Conservation (phyloP, 2,797 vertebrate species). For the Malurus leucopterus region DNA sequence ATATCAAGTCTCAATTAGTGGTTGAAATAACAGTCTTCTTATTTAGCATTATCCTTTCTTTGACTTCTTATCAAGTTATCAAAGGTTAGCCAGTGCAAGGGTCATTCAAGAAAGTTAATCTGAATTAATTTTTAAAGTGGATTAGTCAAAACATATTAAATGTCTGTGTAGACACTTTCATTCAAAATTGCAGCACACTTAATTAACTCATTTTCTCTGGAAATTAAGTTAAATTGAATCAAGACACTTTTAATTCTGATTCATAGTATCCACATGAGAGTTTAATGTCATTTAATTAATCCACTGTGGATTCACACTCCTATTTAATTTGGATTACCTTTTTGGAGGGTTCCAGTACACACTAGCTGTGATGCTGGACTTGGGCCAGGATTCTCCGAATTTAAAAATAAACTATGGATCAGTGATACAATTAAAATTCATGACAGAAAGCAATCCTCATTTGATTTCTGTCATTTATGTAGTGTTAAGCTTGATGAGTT, state of each 20-base stretch:
- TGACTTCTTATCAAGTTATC: background rate
- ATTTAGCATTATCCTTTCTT: background rate
- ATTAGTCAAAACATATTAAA: slow-evolving; percentile 51
- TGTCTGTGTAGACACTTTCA: slow-evolving; percentile 18
- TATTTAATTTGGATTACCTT: slow-evolving; percentile 50
- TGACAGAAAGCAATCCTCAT: background rate
- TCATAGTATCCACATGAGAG: slow-evolving; percentile 49
- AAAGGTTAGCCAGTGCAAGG: background rate
- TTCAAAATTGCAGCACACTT: slow-evolving; percentile 41
- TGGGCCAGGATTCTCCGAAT: background rate
- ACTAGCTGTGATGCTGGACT: background rate
- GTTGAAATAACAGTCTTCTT: background rate
- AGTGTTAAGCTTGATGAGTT: background rate
- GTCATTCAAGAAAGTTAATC: slow-evolving; percentile 34
- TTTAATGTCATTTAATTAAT: slow-evolving; percentile 56
- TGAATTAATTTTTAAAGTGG: slow-evolving; percentile 51
- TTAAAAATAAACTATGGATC: background rate
- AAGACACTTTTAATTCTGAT: slow-evolving; percentile 58
- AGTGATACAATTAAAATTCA: background rate
- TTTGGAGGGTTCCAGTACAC: slow-evolving; percentile 17
- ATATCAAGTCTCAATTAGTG: background rate
- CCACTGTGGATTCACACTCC: slow-evolving; percentile 46
- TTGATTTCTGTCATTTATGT: background rate
- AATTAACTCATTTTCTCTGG: slow-evolving; percentile 54
- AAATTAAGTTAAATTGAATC: slow-evolving; percentile 62